Base-by-base conservation (phyloP, 2,888 invertebrate species). In the Papilio gigon region DNA sequence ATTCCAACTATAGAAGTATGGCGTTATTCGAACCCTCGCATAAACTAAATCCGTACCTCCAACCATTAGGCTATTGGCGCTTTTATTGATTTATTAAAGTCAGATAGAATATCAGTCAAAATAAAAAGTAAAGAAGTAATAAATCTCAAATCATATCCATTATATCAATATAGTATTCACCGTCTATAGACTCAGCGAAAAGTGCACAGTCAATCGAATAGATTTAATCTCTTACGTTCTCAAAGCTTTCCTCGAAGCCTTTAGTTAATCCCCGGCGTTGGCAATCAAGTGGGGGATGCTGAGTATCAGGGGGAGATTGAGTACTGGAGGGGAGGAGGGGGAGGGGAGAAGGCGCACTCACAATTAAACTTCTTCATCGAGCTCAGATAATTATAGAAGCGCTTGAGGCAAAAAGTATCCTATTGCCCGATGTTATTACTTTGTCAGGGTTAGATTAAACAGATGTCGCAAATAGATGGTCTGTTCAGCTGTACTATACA, bases 221-320 rank as follows among this genome's bases (percentile, higher is more conserved):
- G 37, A 61, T 59, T 61, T 61, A 61, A 67, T 67, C 50, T 27
- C 40, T 25, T 37, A 56, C 27, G 58, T 47, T 63, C 25, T 40
- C 61, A 37, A 65, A 56, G 56, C 60, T 59, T 63, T 20, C 40
- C 65, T 33, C 58, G 44, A 65, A 47, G 65, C 65, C 60, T 67
- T 67, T 37, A 60, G 37, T 47, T 67, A 71, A 70, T 65, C 70
- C 69, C 25, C 33, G 65, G 65, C 59, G 66, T 60, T 64, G 67
- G 71, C 67, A 71, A 71, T 71, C 69, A 71, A 53, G 69, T 47
- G 50, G 68, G 65, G 58, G 58, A 58, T n/a, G 35, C n/a, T 17
- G 58, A 58, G 58, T 58, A 44, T 20, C 20, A 22, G 60, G 42
- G 35, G 27, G 37, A 42, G 11, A 35, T 22, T 42, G 58, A 58